Evolutionary conservation across 2,113 vertebrate species (phyloP), one percentile per base, ranked within the genome.

Genomic region (Colaptes auratus): DNA sequence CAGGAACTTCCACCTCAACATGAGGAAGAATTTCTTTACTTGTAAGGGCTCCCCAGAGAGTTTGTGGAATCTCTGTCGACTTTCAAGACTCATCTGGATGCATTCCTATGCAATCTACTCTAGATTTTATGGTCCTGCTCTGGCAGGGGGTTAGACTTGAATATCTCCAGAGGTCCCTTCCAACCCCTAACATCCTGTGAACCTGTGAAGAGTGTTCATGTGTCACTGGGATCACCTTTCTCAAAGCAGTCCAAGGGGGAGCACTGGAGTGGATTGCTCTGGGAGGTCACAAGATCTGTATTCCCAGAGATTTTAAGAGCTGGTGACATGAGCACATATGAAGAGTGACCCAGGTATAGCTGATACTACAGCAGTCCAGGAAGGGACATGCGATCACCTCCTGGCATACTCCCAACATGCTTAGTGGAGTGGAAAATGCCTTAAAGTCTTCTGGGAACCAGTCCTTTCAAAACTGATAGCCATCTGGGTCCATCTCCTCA

Each of bases 251-350:
- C 24, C 46, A 28, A 44, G 33, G 24, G 16, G 9, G 7, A 88
- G 4, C 9, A 19, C 55, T 71, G 53, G 30, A 50, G 19, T 30
- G 60, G 10, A 46, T 58, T 90, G 8, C 53, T 14, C 52, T 19
- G 21, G 11, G 9, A 58, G 82, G 39, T 52, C 48, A 61, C 7
- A 13, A 33, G 67, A 19, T 27, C 35, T 73, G 21, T 55, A n/a
- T 52, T 31, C 31, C 19, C 48, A 36, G 66, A 64, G 18, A n/a
- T 59, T 86, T 82, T 69, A 67, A 83, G 73, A 89, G 48, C 73
- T 55, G 77, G 7, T 0, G 7, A 28, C 28, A 10, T 4, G 8
- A 77, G 13, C 48, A 52, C 15, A 42, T 66, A 3, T 1, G 2
- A 53, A 13, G 30, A 52, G 23, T 88, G 60, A 11, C 80, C 52